Conservation (phyloP, 2,113 vertebrate genomes). For the Gracilinanus agilis region DNA sequence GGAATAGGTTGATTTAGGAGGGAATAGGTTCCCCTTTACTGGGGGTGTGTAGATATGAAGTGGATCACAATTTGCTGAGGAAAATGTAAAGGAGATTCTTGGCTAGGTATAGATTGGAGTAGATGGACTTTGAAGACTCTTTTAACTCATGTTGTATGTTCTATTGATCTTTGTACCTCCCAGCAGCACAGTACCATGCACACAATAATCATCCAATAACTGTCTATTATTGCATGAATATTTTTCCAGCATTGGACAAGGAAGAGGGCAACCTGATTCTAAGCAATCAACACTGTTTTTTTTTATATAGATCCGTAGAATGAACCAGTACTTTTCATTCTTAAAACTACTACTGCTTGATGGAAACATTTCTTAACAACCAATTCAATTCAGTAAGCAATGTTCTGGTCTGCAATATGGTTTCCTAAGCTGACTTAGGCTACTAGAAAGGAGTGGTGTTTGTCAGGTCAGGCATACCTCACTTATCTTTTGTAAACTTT, state of each 20-base stretch:
- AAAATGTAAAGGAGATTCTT: neutral
- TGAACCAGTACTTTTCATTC: neutral
- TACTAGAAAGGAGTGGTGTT: neutral
- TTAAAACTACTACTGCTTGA: no score
- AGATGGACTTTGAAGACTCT: neutral
- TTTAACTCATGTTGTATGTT: neutral
- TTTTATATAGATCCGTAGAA: neutral
- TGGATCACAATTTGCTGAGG: neutral
- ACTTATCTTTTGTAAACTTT: neutral
- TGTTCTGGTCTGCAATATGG: neutral
- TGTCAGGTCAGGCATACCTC: neutral
- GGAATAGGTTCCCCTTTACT: neutral
- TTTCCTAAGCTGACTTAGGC: neutral
- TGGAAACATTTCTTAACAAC: neutral
- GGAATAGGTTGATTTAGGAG: neutral
- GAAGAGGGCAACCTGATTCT: neutral
- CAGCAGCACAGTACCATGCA: neutral
- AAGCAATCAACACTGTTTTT: neutral
- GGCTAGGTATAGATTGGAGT: neutral
- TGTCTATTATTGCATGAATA: neutral
- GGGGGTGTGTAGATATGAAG: neutral
- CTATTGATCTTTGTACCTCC: neutral
- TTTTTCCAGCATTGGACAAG: neutral
- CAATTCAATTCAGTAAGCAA: neutral
- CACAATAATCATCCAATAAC: neutral